phyloP scores from a whole-genome alignment of 2,113 vertebrate species.

The Corvus hawaiiensis region DNA sequence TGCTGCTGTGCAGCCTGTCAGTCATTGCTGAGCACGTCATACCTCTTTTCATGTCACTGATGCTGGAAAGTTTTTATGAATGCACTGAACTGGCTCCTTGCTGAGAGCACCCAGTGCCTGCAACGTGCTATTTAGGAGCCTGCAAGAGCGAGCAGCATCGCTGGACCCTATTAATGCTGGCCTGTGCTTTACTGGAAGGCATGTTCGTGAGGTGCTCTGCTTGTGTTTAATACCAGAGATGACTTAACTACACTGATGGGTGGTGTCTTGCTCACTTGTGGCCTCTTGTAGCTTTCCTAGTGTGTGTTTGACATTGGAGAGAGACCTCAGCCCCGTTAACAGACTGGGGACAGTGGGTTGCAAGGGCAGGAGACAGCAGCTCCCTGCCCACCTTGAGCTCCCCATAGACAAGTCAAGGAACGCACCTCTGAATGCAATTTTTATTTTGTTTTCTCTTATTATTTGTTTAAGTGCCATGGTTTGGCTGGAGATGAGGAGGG shows the following conservation, averaged over 20 bases:
- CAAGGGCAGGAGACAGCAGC: neutral
- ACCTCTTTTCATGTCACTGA: neutral
- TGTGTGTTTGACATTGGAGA: neutral
- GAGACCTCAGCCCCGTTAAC: neutral
- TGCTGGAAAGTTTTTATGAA: neutral
- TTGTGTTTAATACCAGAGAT: neutral
- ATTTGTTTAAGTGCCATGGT: neutral
- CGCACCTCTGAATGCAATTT: neutral
- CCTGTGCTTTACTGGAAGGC: neutral
- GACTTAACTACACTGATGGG: neutral
- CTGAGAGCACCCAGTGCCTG: neutral
- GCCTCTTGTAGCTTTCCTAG: neutral
- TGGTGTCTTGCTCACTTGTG: neutral
- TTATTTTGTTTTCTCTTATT: neutral
- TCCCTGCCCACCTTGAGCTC: neutral
- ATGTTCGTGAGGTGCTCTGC: neutral
- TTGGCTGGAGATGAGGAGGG: neutral
- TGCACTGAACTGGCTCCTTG: neutral
- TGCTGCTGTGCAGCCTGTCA: neutral
- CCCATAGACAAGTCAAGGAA: neutral
- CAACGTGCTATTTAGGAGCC: neutral
- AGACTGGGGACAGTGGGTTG: neutral
- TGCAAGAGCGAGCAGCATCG: rapidly evolving
- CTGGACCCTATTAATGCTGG: rapidly evolving
- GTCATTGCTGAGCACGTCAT: rapidly evolving